Conservation (phyloP, 2,888 invertebrate species). For the Antheraea assamensis region DNA sequence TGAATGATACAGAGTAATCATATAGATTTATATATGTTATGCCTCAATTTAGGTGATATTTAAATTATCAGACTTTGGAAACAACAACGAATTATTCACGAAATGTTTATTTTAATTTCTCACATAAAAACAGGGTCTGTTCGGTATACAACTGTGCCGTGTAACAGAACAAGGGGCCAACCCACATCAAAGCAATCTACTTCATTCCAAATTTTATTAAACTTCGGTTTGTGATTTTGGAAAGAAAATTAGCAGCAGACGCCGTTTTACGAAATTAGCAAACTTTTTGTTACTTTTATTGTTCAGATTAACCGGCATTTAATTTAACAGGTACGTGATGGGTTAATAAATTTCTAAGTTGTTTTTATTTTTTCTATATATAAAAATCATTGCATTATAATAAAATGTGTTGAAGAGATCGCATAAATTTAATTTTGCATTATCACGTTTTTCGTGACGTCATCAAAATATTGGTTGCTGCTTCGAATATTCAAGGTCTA, state of each 20-base stretch:
- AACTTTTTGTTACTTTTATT: constrained; percentile 38
- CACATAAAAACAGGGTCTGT: constrained; percentile 1
- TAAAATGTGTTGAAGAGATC: not conserved
- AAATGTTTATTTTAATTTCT: constrained; percentile 3
- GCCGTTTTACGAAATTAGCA: constrained; percentile 35
- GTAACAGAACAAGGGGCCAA: constrained; percentile 28
- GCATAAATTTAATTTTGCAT: no score
- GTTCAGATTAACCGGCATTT: constrained; percentile 33
- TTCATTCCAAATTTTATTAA: constrained; percentile 42
- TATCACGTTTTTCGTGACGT: no score
- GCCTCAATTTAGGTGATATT: not conserved
- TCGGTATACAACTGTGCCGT: constrained; percentile 31
- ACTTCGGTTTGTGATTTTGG: constrained; percentile 41
- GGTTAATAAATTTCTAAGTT: constrained; percentile 29
- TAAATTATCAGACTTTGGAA: not conserved
- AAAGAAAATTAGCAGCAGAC: constrained; percentile 45
- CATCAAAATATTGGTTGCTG: no score
- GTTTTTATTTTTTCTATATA: no score
- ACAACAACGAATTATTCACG: not conserved
- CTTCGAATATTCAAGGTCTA: no score
- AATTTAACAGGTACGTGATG: constrained; percentile 31
- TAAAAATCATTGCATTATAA: not conserved
- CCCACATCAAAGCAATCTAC: constrained; percentile 45
- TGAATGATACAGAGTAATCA: not conserved
- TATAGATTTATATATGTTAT: not conserved